Percentiles rank a stretch among this genome's conserved stretches.
Evolutionary conservation across 2,888 invertebrate genomes (phyloP).

Genomic region (Acrobeloides nanus): DNA sequence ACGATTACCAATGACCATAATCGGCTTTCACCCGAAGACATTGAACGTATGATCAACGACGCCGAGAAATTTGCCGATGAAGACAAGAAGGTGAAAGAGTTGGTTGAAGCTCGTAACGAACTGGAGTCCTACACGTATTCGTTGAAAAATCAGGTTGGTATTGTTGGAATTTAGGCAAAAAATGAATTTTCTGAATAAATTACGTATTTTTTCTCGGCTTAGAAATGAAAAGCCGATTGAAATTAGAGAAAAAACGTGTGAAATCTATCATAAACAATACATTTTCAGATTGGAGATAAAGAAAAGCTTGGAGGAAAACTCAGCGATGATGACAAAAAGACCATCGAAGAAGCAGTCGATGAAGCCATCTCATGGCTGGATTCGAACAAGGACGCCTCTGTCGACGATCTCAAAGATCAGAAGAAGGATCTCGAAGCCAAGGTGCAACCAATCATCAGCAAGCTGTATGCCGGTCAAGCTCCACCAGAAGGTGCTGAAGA

Average conservation of each 20-base stretch:
- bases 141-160: slow-evolving; percentile 68
- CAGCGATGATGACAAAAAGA: slow-evolving; percentile 80
- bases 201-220: too few species aligned
- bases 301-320: slow-evolving; percentile 83
- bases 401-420: slow-evolving; percentile 67
- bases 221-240: too few species aligned
- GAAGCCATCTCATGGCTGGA: slow-evolving; percentile 96
- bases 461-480: slow-evolving; percentile 66
- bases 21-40: slow-evolving; percentile 90
- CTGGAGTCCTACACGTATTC: slow-evolving; percentile 94
- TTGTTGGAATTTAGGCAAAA: background rate
- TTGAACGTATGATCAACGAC: slow-evolving; percentile 96
- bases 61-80: slow-evolving; percentile 98
- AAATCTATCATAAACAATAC: slow-evolving; percentile 53
- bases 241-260: too few species aligned
- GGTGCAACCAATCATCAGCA: slow-evolving; percentile 92
- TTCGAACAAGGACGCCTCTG: slow-evolving; percentile 66
- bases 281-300: slow-evolving; percentile 70
- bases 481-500: slow-evolving; percentile 29
- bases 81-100: slow-evolving; percentile 71
- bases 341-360: slow-evolving; percentile 87
- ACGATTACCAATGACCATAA: slow-evolving; percentile 98
- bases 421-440: slow-evolving; percentile 87
- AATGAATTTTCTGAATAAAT: background rate
- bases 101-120: slow-evolving; percentile 90